Conservation (phyloP, 2,888 invertebrate genomes). For the Steinernema hermaphroditum region DNA sequence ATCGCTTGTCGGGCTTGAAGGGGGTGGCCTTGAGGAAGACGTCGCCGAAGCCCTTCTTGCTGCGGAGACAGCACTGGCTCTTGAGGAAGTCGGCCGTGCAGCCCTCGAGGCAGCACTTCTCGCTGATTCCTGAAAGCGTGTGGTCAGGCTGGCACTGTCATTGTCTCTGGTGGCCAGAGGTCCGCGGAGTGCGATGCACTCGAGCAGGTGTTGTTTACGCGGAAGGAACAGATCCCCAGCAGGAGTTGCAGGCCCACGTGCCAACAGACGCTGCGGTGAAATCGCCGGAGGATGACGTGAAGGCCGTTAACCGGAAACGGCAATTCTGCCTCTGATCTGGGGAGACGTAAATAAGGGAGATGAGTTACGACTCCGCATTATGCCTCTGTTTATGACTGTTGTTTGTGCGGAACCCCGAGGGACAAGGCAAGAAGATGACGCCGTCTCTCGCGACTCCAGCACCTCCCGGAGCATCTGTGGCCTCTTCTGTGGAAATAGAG, state of each 20-base stretch:
- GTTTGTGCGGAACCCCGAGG: too few species aligned
- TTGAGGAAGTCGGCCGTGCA: constrained; percentile 20
- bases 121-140: constrained; percentile 10
- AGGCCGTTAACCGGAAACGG: not conserved
- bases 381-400: not conserved
- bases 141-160: not conserved
- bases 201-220: constrained; percentile 16
- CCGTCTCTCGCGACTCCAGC: not conserved
- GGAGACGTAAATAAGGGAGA: not conserved
- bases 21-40: constrained; percentile 5
- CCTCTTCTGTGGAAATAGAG: not conserved
- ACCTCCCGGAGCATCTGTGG: not conserved
- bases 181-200: not conserved
- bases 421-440: too few species aligned
- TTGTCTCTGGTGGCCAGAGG: not conserved
- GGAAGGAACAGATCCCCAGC: not conserved
- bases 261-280: not conserved
- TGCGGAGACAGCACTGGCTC: constrained; percentile 25
- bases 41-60: constrained; percentile 18
- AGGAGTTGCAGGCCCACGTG: not conserved
- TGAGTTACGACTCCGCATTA: not conserved
- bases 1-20: constrained; percentile 29
- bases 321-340: not conserved
- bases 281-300: not conserved
- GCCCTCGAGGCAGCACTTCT: constrained; percentile 21